Conservation (phyloP, 1,140 invertebrate genomes). For the Bombus waltoni region DNA sequence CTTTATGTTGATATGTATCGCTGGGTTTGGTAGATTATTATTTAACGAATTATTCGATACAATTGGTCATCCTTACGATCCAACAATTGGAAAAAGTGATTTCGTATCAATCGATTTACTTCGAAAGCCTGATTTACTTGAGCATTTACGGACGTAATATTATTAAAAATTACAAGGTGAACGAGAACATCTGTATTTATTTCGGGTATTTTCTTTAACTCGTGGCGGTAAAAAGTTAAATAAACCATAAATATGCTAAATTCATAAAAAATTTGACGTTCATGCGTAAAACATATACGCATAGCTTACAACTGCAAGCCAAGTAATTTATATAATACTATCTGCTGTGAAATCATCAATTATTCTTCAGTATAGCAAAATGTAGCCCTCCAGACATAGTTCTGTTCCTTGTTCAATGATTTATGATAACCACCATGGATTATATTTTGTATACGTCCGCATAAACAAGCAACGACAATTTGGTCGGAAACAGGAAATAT, state of each 20-base stretch:
- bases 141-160: background rate
- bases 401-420: constrained; percentile 9
- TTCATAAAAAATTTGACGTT: background rate
- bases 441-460: background rate
- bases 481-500: background rate
- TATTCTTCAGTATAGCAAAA: background rate
- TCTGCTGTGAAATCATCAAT: constrained; percentile 11
- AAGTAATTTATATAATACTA: constrained; percentile 36
- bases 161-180: background rate
- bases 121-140: background rate
- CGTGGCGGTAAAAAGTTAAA: background rate
- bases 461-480: background rate
- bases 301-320: too few species aligned
- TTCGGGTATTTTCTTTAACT: background rate
- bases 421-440: constrained; percentile 24
- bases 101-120: too few species aligned
- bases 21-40: background rate
- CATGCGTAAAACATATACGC: too few species aligned
- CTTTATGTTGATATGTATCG: too few species aligned
- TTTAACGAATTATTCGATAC: background rate
- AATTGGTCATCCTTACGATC: too few species aligned
- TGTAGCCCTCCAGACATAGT: background rate
- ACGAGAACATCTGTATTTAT: background rate
- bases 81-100: too few species aligned
- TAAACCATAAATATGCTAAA: background rate